These are phyloP conservation scores for Chelonia mydas DNA, from an alignment of 2,797 vertebrate species.

Conservation along the genomic window DNA sequence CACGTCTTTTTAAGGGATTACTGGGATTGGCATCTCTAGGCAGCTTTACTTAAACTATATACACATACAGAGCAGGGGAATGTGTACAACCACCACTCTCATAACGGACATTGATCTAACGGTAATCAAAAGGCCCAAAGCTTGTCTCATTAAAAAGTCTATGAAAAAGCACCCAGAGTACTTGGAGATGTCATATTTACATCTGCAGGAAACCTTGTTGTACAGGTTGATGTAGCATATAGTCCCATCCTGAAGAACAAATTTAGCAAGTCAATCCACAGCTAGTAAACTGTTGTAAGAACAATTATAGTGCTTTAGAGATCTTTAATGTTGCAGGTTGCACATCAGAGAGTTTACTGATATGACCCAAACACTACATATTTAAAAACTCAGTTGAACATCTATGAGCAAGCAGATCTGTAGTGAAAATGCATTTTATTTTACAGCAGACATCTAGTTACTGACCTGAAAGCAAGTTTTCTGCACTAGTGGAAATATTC, in stretches of 20 bases:
- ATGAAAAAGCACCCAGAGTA: not conserved
- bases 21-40: not conserved
- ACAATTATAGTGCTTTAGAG: fast-evolving
- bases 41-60: fast-evolving
- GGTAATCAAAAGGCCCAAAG: not conserved
- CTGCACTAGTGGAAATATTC: not conserved
- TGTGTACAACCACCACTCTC: not conserved
- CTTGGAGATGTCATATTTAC: fast-evolving
- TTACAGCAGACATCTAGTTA: not conserved
- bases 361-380: not conserved
- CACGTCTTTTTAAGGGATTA: fast-evolving
- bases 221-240: fast-evolving
- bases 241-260: fast-evolving
- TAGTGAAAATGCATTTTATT: too few species aligned
- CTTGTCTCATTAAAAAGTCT: not conserved
- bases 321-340: fast-evolving
- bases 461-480: not conserved
- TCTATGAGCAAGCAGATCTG: not conserved
- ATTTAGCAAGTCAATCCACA: fast-evolving
- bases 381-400: not conserved
- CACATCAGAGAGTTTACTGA: not conserved
- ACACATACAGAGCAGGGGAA: not conserved
- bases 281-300: not conserved
- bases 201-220: fast-evolving
- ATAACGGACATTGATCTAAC: not conserved